These are phyloP conservation scores for Philantomba maxwellii DNA, from an alignment of 2,113 vertebrate species.

Conservation along the genomic window DNA sequence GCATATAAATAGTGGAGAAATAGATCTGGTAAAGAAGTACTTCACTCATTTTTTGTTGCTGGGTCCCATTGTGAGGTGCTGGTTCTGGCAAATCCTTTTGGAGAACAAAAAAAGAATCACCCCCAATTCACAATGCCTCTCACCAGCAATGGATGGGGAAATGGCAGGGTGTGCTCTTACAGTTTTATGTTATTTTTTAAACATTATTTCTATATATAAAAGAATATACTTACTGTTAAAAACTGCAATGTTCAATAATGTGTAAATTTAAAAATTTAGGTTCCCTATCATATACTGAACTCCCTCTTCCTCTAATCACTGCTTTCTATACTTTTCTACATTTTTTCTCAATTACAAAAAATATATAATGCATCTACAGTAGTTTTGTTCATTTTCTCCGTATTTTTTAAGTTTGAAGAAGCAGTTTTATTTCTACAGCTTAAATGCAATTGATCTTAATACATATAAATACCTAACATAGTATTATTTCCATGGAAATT, in stretches of 20 bases:
- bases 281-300: background rate
- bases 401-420: conserved; percentile 30
- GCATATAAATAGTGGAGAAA: background rate
- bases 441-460: background rate
- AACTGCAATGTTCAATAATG: background rate
- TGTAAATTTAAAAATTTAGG: background rate
- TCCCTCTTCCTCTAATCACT: background rate
- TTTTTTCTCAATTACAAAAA: conserved; percentile 31
- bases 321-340: background rate
- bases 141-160: background rate
- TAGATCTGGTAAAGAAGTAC: background rate
- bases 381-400: background rate
- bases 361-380: background rate
- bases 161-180: background rate
- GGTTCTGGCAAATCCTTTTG: background rate
- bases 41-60: background rate
- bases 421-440: background rate
- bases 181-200: background rate
- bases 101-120: background rate
- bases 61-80: background rate
- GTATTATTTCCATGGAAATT: background rate
- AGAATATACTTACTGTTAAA: background rate
- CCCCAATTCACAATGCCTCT: background rate
- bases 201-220: background rate
- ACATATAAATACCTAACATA: background rate